Conservation (phyloP, 2,888 invertebrate genomes). For the Oscheius myriophilus region DNA sequence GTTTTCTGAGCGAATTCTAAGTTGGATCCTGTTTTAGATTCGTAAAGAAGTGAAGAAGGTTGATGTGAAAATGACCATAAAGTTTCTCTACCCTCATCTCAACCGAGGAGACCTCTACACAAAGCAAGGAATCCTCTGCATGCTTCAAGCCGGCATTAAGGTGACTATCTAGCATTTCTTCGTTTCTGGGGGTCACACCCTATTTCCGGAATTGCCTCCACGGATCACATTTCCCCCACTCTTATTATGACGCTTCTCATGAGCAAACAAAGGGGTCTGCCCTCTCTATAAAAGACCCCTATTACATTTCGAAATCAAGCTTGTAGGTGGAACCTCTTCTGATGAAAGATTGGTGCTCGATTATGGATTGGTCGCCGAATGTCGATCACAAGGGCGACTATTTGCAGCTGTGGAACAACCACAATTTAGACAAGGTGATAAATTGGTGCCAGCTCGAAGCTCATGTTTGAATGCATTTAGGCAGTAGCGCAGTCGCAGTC, state of each 20-base stretch:
- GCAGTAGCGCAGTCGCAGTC: slow-evolving; percentile 70
- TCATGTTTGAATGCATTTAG: slow-evolving; percentile 29
- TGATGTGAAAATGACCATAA: slow-evolving; percentile 71
- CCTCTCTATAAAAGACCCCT: background rate
- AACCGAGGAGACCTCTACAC: slow-evolving; percentile 70
- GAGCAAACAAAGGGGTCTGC: slow-evolving; percentile 17
- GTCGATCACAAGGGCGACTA: slow-evolving; percentile 71
- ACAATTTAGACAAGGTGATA: slow-evolving; percentile 67
- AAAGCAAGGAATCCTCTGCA: slow-evolving; percentile 70
- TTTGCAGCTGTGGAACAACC: slow-evolving; percentile 69
- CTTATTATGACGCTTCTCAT: slow-evolving; percentile 24
- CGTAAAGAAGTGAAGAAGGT: slow-evolving; percentile 70
- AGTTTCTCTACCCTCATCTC: slow-evolving; percentile 70
- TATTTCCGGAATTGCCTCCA: slow-evolving; percentile 22
- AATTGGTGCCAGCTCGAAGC: no score
- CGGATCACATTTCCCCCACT: slow-evolving; percentile 15
- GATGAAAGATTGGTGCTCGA: slow-evolving; percentile 71
- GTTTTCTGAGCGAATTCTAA: background rate
- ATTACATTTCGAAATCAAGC: slow-evolving; percentile 3
- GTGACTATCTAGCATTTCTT: slow-evolving; percentile 27
- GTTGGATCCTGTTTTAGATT: slow-evolving; percentile 43
- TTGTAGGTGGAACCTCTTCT: slow-evolving; percentile 69
- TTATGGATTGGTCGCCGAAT: slow-evolving; percentile 71
- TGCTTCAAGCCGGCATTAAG: slow-evolving; percentile 69
- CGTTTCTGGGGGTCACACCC: background rate